These are phyloP conservation scores for Aphaenogaster ashmeadi DNA, from an alignment of 1,140 invertebrate genomes.

Conservation along the genomic window DNA sequence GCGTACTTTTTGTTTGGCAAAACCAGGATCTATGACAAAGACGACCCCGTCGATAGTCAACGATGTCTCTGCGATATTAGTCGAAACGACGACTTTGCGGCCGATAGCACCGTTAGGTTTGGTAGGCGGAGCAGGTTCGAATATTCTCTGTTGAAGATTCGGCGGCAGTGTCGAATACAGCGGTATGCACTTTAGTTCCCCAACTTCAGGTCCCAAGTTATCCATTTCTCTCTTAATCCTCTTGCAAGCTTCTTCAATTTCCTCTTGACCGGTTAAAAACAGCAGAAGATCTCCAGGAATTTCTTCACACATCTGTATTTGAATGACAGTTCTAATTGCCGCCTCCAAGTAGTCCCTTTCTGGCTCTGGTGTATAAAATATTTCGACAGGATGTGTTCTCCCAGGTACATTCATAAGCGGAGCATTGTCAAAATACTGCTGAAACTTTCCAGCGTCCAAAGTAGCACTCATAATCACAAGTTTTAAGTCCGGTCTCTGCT, in stretches of 20 bases:
- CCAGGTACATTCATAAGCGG: constrained; percentile 99
- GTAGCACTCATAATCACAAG: constrained; percentile 99
- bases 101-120: constrained; percentile 98
- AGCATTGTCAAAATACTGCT: constrained; percentile 99
- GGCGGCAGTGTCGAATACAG: constrained; percentile 99
- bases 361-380: constrained; percentile 99
- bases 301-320: constrained; percentile 99
- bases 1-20: constrained; percentile 98
- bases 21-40: constrained; percentile 99
- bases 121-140: constrained; percentile 97
- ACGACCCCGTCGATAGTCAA: constrained; percentile 99
- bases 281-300: constrained; percentile 97
- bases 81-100: constrained; percentile 98
- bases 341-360: constrained; percentile 99
- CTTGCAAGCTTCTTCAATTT: constrained; percentile 99
- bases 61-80: constrained; percentile 99
- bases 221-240: constrained; percentile 98
- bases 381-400: constrained; percentile 98
- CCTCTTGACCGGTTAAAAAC: constrained; percentile 98
- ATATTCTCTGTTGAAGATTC: constrained; percentile 98
- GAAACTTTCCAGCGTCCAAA: constrained; percentile 99
- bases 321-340: constrained; percentile 99
- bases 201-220: constrained; percentile 98
- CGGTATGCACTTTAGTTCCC: constrained; percentile 99
- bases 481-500: constrained; percentile 97